Percentiles rank a stretch among this genome's conserved stretches.
Conservation (phyloP, 2,113 vertebrate genomes). For the Catharus bicknelli region DNA sequence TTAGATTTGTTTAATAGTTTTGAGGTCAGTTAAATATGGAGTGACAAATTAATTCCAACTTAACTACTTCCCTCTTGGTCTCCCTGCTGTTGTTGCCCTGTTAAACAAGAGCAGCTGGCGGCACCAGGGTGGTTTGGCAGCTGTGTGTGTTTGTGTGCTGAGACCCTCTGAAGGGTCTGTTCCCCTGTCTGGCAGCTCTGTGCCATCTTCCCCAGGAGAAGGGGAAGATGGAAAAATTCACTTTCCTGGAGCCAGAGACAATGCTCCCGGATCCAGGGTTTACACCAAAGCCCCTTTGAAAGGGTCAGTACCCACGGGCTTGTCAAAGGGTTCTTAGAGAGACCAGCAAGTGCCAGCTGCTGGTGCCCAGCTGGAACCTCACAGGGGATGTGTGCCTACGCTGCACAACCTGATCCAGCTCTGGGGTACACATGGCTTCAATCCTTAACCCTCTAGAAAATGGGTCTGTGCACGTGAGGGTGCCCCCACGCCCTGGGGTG, state of each 20-base stretch:
- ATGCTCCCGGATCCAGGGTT: background rate
- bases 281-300: background rate
- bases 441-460: background rate
- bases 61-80: slow-evolving; percentile 49
- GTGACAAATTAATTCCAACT: slow-evolving; percentile 61
- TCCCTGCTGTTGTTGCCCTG: slow-evolving; percentile 9
- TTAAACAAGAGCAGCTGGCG: slow-evolving; percentile 22
- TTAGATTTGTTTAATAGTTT: slow-evolving; percentile 55
- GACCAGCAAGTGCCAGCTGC: background rate
- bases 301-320: background rate
- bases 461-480: rapidly evolving
- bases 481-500: background rate
- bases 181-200: rapidly evolving
- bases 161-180: rapidly evolving
- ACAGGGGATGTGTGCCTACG: background rate
- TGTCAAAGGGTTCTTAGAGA: background rate
- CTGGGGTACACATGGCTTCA: background rate
- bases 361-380: background rate
- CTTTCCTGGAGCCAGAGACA: rapidly evolving
- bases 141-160: background rate
- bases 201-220: background rate
- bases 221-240: background rate
- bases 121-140: background rate
- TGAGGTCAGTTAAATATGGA: slow-evolving; percentile 53
- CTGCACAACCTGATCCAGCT: background rate